Evolutionary conservation across 2,797 vertebrate genomes (phyloP).

Genomic region (Leptatherina wallacei): DNA sequence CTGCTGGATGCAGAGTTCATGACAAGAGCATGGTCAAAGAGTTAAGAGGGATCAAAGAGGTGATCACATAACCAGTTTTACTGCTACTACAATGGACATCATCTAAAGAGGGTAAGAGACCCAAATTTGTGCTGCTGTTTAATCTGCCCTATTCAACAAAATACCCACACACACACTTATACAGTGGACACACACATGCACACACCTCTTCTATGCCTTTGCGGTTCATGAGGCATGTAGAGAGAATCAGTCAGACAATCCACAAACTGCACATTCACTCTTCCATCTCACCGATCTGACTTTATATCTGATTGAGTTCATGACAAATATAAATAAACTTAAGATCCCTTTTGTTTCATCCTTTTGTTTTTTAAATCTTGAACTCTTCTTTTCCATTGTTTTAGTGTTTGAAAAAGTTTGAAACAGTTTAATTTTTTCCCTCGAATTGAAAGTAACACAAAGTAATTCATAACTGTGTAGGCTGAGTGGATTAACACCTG

Average conservation of each 20-base stretch:
- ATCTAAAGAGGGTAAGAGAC: constrained; percentile 8
- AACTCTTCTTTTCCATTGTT: neutral
- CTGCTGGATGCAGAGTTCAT: constrained; percentile 25
- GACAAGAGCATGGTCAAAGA: constrained; percentile 18
- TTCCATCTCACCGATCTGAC: constrained; percentile 51
- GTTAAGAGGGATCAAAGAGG: constrained; percentile 6
- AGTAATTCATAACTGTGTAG: constrained; percentile 41
- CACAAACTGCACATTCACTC: constrained; percentile 36
- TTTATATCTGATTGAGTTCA: constrained; percentile 41
- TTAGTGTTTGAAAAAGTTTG: constrained; percentile 8
- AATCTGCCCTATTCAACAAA: constrained; percentile 26
- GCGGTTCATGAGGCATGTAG: constrained; percentile 29
- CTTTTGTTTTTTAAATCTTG: constrained; percentile 5
- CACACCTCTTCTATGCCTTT: constrained; percentile 23
- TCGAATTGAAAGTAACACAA: constrained; percentile 31
- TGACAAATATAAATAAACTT: constrained; percentile 36
- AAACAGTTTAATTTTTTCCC: constrained; percentile 32
- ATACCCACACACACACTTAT: constrained; percentile 12
- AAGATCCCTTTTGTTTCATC: constrained; percentile 11
- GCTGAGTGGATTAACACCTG: constrained; percentile 47
- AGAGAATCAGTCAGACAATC: constrained; percentile 44
- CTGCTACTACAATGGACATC: constrained; percentile 7
- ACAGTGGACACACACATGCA: constrained; percentile 10
- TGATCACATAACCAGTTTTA: constrained; percentile 12
- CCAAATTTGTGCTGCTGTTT: constrained; percentile 3